Percentiles rank a stretch among this genome's conserved stretches.
phyloP scores from a whole-genome alignment of 2,113 vertebrate species.

The Notiomystis cincta region DNA sequence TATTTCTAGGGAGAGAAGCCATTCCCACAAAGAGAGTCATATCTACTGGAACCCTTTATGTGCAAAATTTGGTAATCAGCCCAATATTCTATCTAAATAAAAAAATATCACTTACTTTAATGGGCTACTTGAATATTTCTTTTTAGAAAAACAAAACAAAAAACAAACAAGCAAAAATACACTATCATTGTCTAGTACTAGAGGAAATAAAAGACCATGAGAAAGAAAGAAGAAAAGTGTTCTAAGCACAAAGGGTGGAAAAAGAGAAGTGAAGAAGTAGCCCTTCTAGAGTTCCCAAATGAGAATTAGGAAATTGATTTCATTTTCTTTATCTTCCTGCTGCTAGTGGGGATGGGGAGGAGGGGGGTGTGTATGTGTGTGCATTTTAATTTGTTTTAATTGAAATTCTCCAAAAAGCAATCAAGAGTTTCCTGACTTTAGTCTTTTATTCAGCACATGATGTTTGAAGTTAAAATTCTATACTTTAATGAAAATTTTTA shows the following conservation, averaged over 20 bases:
- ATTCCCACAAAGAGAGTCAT: not conserved
- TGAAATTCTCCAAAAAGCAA: not conserved
- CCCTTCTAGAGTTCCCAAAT: not conserved
- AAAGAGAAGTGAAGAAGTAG: not conserved
- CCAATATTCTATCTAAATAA: not conserved
- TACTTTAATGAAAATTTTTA: not conserved
- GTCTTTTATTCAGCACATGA: not conserved
- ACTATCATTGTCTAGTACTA: not conserved
- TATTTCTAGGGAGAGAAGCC: not conserved
- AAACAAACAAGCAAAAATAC: not conserved
- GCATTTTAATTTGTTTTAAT: not conserved
- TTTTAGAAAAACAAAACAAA: not conserved
- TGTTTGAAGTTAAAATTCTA: not conserved
- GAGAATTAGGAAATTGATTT: not conserved
- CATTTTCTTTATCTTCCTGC: not conserved
- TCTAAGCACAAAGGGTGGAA: not conserved
- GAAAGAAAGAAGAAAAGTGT: not conserved
- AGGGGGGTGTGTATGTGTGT: too few relatives aligned
- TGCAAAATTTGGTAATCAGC: not conserved
- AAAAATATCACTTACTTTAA: not conserved
- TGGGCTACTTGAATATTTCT: not conserved
- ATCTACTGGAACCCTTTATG: not conserved
- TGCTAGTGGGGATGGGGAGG: not conserved
- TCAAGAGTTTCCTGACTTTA: not conserved
- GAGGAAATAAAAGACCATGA: not conserved